Evolutionary conservation across 2,113 vertebrate genomes (phyloP).

Genomic region (Esox niger): DNA sequence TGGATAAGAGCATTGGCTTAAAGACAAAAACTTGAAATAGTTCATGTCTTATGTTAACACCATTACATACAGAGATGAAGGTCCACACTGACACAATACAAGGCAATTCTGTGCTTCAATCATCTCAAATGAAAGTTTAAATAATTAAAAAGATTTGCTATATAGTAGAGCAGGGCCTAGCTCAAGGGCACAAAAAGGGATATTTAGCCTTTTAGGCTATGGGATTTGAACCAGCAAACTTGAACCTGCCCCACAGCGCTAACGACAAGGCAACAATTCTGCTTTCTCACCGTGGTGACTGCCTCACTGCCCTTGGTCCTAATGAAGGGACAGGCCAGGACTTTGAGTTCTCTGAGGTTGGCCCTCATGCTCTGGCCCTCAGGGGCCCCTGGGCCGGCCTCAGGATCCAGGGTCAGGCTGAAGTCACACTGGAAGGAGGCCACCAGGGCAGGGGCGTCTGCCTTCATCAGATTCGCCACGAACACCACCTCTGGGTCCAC

Average conservation of each 20-base stretch:
- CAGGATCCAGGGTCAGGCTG: slow-evolving; percentile 59
- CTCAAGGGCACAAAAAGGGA: too few species aligned
- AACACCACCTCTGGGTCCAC: slow-evolving; percentile 94
- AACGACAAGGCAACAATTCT: not conserved
- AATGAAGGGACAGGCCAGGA: slow-evolving; percentile 91
- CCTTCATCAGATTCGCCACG: slow-evolving; percentile 86
- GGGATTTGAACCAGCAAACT: too few species aligned
- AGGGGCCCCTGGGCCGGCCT: slow-evolving; percentile 53
- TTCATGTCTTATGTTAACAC: too few species aligned
- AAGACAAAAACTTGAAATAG: too few species aligned
- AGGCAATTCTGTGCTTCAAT: too few species aligned
- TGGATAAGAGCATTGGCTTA: too few species aligned
- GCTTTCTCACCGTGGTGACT: slow-evolving; percentile 81
- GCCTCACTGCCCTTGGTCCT: slow-evolving; percentile 68
- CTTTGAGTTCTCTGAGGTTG: slow-evolving; percentile 80
- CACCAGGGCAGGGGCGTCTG: slow-evolving; percentile 85
- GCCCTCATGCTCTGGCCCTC: slow-evolving; percentile 76
- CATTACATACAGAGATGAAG: too few species aligned
- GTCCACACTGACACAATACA: too few species aligned
- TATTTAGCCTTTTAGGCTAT: too few species aligned
- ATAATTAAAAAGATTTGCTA: too few species aligned
- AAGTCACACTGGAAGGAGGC: slow-evolving; percentile 88
- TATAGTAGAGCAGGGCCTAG: not conserved
- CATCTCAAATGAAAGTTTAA: too few species aligned
- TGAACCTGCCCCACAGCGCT: too few species aligned